Conservation (phyloP, 2,113 vertebrate species). For the Paralichthys olivaceus region DNA sequence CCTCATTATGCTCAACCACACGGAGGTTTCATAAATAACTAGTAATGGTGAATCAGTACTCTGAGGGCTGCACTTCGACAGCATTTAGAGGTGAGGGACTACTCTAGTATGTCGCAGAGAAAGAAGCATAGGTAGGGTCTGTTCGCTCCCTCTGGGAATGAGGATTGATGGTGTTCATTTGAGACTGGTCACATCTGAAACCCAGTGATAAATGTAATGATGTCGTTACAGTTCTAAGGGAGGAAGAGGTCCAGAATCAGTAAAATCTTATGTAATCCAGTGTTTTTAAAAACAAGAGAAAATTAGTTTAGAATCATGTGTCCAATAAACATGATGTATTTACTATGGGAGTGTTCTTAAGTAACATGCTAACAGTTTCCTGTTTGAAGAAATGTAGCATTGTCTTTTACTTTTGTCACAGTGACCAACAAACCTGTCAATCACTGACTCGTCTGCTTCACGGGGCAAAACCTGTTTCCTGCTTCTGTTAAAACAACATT, state of each 20-base stretch:
- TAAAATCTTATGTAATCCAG: slow-evolving; percentile 29
- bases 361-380: background rate
- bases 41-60: slow-evolving; percentile 41
- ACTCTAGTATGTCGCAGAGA: slow-evolving; percentile 41
- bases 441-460: slow-evolving; percentile 9
- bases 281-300: background rate
- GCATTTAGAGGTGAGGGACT: slow-evolving; percentile 33
- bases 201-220: slow-evolving; percentile 65
- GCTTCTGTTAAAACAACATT: slow-evolving; percentile 26
- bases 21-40: slow-evolving; percentile 14
- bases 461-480: slow-evolving; percentile 59
- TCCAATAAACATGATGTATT: background rate
- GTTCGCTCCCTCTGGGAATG: slow-evolving; percentile 47
- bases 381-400: background rate
- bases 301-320: background rate
- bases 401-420: slow-evolving; percentile 6
- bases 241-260: background rate
- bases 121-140: slow-evolving; percentile 37
- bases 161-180: slow-evolving; percentile 71
- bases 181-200: slow-evolving; percentile 64
- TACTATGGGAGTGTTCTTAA: background rate
- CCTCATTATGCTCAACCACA: slow-evolving; percentile 12
- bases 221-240: slow-evolving; percentile 32
- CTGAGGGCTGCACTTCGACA: slow-evolving; percentile 26
- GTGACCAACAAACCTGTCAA: slow-evolving; percentile 20